phyloP scores from a whole-genome alignment of 1,140 invertebrate genomes.

The Gryllus bimaculatus region DNA sequence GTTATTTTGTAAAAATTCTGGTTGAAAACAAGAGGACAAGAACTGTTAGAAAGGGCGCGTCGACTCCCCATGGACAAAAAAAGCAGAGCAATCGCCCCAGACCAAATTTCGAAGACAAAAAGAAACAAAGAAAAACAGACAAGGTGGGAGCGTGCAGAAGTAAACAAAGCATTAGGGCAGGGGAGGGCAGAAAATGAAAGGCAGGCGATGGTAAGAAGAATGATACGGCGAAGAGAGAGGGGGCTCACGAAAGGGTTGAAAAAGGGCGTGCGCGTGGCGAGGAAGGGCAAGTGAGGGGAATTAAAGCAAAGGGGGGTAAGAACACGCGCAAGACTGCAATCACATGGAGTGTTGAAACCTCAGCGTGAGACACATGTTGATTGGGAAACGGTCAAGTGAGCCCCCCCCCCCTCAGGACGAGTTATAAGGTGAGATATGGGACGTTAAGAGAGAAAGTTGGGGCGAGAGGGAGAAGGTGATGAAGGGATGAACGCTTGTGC shows the following conservation, averaged over 20 bases:
- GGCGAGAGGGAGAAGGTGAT: neutral
- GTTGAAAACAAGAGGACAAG: no score
- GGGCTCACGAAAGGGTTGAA: neutral
- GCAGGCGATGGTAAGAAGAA: neutral
- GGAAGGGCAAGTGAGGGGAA: neutral
- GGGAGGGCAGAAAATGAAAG: neutral
- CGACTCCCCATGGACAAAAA: no score
- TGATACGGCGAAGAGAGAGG: no score
- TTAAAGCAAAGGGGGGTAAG: neutral
- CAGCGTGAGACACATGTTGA: neutral
- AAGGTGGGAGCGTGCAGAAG: neutral
- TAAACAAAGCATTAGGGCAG: neutral
- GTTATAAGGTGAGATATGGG: neutral
- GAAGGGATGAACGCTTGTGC: neutral
- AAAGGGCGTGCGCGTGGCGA: neutral
- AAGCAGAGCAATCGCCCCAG: no score
- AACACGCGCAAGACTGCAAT: no score
- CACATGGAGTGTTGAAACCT: no score
- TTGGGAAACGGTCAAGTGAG: neutral
- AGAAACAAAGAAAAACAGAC: constrained; percentile 1
- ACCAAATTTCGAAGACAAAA: neutral
- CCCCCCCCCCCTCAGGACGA: no score
- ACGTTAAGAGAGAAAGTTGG: neutral
- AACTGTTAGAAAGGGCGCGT: no score
- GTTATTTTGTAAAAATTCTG: no score